Evolutionary conservation across 2,888 invertebrate species (phyloP).

Genomic region (Drosophila siamana): DNA sequence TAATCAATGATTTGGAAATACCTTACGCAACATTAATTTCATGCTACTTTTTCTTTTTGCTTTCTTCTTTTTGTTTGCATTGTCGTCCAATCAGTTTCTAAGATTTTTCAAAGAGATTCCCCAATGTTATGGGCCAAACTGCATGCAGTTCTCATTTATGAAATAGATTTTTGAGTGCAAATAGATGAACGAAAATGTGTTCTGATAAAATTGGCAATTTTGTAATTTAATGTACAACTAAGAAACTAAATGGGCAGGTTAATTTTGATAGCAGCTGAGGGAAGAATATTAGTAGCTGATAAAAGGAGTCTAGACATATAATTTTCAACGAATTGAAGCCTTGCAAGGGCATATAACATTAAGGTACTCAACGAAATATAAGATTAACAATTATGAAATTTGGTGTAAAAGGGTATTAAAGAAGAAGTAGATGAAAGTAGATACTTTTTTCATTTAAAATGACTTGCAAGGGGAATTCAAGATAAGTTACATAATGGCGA

Average conservation of each 20-base stretch:
- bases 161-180: background rate
- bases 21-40: slow-evolving; percentile 76
- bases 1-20: slow-evolving; percentile 80
- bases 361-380: too few species aligned
- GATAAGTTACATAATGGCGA: slow-evolving; percentile 1
- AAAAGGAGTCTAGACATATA: too few species aligned
- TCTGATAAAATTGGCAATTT: background rate
- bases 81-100: slow-evolving; percentile 2
- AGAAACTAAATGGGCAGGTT: too few species aligned
- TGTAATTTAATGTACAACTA: background rate
- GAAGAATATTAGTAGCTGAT: too few species aligned
- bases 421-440: too few species aligned
- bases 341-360: too few species aligned
- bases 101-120: background rate
- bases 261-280: too few species aligned
- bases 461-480: background rate
- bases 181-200: background rate
- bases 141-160: slow-evolving; percentile 3
- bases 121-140: background rate
- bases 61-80: slow-evolving; percentile 5
- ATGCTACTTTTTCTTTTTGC: slow-evolving; percentile 39
- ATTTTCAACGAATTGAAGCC: too few species aligned
- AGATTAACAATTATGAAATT: background rate
- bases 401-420: background rate
- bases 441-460: background rate